phyloP scores from a whole-genome alignment of 2,888 invertebrate species.

The Harpalus rufipes region DNA sequence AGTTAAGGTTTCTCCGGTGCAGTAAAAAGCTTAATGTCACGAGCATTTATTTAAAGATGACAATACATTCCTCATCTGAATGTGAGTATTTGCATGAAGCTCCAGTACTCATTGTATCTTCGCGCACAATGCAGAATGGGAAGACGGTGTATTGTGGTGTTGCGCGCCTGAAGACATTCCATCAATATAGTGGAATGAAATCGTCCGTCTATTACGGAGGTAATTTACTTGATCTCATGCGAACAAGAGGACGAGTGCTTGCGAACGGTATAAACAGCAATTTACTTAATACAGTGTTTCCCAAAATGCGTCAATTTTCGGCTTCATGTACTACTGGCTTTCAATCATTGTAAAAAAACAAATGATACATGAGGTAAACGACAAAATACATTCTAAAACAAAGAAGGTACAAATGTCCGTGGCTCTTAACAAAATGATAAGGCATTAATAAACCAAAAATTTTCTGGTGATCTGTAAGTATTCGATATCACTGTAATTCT shows the following conservation, averaged over 20 bases:
- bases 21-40: background rate
- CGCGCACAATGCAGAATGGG: background rate
- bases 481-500: no score
- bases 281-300: slow-evolving; percentile 45
- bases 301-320: no score
- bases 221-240: slow-evolving; percentile 48
- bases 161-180: background rate
- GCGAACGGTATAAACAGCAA: slow-evolving; percentile 59
- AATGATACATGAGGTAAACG: no score
- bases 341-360: no score
- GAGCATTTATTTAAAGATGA: background rate
- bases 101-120: background rate
- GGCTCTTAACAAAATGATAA: no score
- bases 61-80: background rate
- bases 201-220: slow-evolving; percentile 41
- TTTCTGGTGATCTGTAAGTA: no score
- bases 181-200: slow-evolving; percentile 36
- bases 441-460: no score
- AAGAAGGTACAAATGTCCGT: no score
- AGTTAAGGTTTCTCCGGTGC: no score
- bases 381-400: no score
- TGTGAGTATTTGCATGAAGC: background rate
- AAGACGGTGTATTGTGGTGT: slow-evolving; percentile 2
- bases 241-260: slow-evolving; percentile 42
- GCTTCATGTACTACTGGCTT: no score